A percentile compares a stretch with the other conserved stretches of the same genome.
Conservation (phyloP, 2,797 vertebrate species). For the Xenops minutus region DNA sequence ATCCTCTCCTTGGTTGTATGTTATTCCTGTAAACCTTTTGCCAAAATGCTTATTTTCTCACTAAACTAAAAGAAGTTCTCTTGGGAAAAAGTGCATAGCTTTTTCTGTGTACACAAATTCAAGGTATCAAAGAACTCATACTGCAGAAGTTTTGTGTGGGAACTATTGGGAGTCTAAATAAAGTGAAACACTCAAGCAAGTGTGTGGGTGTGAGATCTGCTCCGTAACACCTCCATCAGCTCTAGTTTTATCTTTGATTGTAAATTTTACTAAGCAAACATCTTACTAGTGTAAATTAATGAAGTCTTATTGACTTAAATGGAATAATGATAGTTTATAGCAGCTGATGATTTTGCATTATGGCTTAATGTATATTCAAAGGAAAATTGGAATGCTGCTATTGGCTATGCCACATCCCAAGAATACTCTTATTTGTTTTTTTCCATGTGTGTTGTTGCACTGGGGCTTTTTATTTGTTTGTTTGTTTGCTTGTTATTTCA, state of each 20-base stretch:
- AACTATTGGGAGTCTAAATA: too few species aligned
- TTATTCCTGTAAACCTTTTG: too few species aligned
- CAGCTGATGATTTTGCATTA: not conserved
- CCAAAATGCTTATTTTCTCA: too few species aligned
- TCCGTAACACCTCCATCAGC: not conserved
- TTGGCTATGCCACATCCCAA: not conserved
- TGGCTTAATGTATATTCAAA: not conserved
- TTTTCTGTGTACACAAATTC: too few species aligned
- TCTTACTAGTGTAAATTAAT: conserved; percentile 4
- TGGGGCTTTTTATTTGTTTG: not conserved
- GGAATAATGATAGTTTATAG: not conserved
- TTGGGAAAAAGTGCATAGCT: too few species aligned
- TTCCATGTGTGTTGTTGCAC: not conserved
- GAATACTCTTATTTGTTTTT: not conserved
- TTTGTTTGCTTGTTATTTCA: not conserved
- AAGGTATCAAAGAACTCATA: too few species aligned
- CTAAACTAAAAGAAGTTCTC: too few species aligned
- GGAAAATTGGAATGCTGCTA: not conserved
- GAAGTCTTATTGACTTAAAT: not conserved
- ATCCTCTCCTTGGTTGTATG: too few species aligned
- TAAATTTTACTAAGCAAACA: conserved; percentile 19
- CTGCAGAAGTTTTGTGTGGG: too few species aligned
- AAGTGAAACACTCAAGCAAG: too few species aligned
- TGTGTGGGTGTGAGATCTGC: too few species aligned
- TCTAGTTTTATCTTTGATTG: not conserved